Percentiles rank a stretch among this genome's conserved stretches.
These are phyloP conservation scores for Sphaerophoria rueppellii DNA, from an alignment of 2,888 invertebrate species.

Conservation along the genomic window DNA sequence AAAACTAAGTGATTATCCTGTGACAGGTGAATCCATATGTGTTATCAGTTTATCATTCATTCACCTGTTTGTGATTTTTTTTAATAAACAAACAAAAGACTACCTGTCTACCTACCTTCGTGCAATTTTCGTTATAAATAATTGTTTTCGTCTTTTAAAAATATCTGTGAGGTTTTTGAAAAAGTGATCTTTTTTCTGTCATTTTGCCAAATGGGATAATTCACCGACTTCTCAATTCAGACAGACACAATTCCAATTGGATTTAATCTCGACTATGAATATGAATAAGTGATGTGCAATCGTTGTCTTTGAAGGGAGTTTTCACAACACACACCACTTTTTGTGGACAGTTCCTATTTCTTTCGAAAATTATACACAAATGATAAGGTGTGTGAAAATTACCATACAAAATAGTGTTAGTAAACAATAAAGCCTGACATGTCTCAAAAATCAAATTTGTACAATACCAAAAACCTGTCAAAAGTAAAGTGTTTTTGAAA, in stretches of 20 bases:
- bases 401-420: conserved; percentile 34
- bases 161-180: conserved; percentile 18
- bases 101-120: conserved; percentile 15
- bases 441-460: conserved; percentile 24
- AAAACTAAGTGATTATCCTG: conserved; percentile 37
- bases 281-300: conserved; percentile 38
- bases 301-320: conserved; percentile 34
- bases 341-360: conserved; percentile 60
- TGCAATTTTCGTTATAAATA: conserved; percentile 25
- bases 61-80: conserved; percentile 61
- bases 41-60: conserved; percentile 40
- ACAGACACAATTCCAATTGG: conserved; percentile 60
- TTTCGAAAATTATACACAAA: conserved; percentile 47
- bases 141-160: conserved; percentile 36
- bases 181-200: conserved; percentile 5
- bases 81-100: conserved; percentile 14
- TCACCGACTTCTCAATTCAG: conserved; percentile 21
- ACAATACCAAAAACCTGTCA: conserved; percentile 30
- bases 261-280: conserved; percentile 16
- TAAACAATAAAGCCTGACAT: conserved; percentile 45
- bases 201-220: conserved; percentile 63
- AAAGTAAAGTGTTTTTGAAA: conserved; percentile 18
- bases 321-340: conserved; percentile 42
- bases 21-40: conserved; percentile 52
- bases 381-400: conserved; percentile 39